Evolutionary conservation across 2,113 vertebrate genomes (phyloP).

Genomic region (Heterotis niloticus): DNA sequence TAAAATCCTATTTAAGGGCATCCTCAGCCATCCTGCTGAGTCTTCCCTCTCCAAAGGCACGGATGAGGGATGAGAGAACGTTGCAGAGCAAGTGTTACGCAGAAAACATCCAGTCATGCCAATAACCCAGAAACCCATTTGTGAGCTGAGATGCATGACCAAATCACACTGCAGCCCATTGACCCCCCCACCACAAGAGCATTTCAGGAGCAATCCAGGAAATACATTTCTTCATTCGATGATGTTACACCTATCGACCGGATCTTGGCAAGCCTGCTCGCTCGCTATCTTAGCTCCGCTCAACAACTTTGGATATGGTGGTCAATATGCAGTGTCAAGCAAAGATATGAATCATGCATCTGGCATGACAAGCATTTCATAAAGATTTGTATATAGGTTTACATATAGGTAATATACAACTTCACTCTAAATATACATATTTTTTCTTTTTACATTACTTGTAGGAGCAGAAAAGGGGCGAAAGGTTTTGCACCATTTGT

Average conservation of each 20-base stretch:
- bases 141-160: not conserved
- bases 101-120: conserved; percentile 3
- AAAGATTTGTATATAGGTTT: conserved; percentile 37
- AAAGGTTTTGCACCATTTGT: conserved; percentile 19
- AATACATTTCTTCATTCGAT: conserved; percentile 59
- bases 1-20: too few relatives aligned
- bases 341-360: conserved; percentile 29
- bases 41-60: too few relatives aligned
- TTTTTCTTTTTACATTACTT: not conserved
- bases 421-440: not conserved
- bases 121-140: not conserved
- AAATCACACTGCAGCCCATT: conserved; percentile 33
- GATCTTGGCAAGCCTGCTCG: conserved; percentile 51
- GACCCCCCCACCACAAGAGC: conserved; percentile 41
- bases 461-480: not conserved
- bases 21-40: too few relatives aligned
- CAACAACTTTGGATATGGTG: conserved; percentile 50
- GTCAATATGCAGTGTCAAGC: conserved; percentile 51
- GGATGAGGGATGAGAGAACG: too few relatives aligned
- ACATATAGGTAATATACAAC: conserved; percentile 18
- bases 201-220: conserved; percentile 39
- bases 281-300: conserved; percentile 38
- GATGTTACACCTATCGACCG: conserved; percentile 50
- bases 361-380: conserved; percentile 34
- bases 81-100: not conserved